Evolutionary conservation across 2,888 invertebrate species (phyloP), one percentile per base, ranked within the genome.

Genomic region (Polymixis flavicincta): DNA sequence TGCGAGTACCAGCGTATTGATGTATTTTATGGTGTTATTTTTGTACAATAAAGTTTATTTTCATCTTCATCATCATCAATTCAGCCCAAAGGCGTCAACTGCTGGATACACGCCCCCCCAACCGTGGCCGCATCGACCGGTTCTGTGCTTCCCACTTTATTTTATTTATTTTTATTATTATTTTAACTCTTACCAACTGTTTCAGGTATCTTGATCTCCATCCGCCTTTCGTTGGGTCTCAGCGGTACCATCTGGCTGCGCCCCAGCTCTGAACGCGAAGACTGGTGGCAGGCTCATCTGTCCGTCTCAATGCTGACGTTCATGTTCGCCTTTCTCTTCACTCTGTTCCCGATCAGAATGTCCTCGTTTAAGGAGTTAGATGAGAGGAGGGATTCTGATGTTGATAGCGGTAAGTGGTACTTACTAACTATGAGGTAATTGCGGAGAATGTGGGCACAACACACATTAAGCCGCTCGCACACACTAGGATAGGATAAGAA

Each of bases 251-350:
- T 89, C 85, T 95, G 95, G 95, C 88, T 96, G 76, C 87, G 88
- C 2, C 82, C 91, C 3, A 86, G 88, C 61, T 93, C 95, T 0
- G 84, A 90, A 48, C 74, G 91, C 1, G 91, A 92, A 3, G 92
- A 93, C 86, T 96, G 96, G 96, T 96, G 94, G 94, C 86, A 92
- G 80, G 91, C 94, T 0, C 96, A 95, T n/a, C 80, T 95, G 8
- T 92, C 94, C 3, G 82, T 96, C 61, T 90, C 93, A 55, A 92
- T 93, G 91, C 90, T 96, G 28, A 93, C 93, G 0, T 88, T 95
- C 70, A 94, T 95, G 95, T 95, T 96, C 69, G 91, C 93, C 0
- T 70, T 95, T 0, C 92, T 95, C 17, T 96, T 94, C 89, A 91
- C 91, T 1, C 87, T 96, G 52, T 96, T 95, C 88, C 95, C 95